Evolutionary conservation across 2,888 invertebrate species (phyloP), one percentile per base, ranked within the genome.

Genomic region (Caenorhabditis afra): DNA sequence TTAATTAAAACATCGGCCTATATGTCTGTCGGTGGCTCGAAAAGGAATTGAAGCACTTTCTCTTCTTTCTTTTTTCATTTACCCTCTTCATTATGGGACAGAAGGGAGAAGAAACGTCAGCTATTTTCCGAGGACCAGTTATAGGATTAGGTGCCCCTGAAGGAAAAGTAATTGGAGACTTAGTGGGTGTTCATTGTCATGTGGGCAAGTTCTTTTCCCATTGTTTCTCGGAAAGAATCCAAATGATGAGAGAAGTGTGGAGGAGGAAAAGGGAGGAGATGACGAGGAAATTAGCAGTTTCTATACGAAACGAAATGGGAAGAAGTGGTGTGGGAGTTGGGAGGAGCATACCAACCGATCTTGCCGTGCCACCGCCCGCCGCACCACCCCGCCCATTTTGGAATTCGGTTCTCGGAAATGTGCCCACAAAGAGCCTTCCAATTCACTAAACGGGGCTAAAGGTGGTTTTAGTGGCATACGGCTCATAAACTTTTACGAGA

Each of bases 291-390:
- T 73, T 73, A 73, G 73, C 73, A 73, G 73, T 73, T 73, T 73
- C 71, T 62, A 64, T 73, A 64, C 73, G 58, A 64, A 73, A 58
- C 57, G 58, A 62, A 64, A 73, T 62, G 64, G 73, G 50, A 45
- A 57, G 45, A 71, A 71, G 52, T 29, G 29, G 7, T 5, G 7
- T 29, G 29, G 29, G 29, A 29, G 29, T 29, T 58, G 64, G 73
- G 73, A 64, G 64, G 64, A 64, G 73, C 73, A 73, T 73, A 73
- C 73, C 62, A 71, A 71, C 59, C 64, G 73, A 73, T 73, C 57
- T 39, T 49, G 70, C 41, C 53, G 55, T 47, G 39, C 55, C 37
- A 37, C 59, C 22, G 4, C 44, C 35, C 10, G 20, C 3, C 11
- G 44, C 41, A 57, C 73, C 64, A 23, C 3, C 11, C 50, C 41